phyloP scores from a whole-genome alignment of 1,140 invertebrate genomes.

The Aleiodes sp. region DNA sequence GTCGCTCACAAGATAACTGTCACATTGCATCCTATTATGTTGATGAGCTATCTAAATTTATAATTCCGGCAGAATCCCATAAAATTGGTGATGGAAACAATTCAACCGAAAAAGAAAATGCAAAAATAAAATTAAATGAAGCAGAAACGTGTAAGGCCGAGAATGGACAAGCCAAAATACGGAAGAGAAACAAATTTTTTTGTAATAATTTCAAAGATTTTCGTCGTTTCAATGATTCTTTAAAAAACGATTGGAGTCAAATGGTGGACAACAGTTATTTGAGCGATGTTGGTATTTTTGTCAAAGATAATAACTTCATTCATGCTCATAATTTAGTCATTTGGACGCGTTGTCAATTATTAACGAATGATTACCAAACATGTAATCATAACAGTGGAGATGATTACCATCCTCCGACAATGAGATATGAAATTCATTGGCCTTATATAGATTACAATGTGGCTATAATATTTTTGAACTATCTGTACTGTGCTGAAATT shows the following conservation, averaged over 20 bases:
- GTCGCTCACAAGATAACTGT: neutral
- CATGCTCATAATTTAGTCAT: constrained; percentile 12
- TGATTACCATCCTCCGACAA: neutral
- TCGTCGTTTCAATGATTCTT: neutral
- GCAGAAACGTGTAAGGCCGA: too few relatives aligned
- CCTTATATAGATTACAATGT: neutral
- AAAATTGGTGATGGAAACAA: neutral
- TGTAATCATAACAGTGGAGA: neutral
- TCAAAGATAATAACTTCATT: constrained; percentile 20
- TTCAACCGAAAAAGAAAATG: neutral
- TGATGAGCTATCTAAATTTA: neutral
- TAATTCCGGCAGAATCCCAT: neutral
- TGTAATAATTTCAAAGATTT: neutral
- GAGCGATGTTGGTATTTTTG: constrained; percentile 17
- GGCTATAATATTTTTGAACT: constrained; percentile 22
- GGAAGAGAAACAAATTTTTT: neutral
- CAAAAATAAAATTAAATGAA: neutral
- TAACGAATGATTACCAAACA: neutral
- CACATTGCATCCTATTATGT: neutral
- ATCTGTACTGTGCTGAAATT: constrained; percentile 18
- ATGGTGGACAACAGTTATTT: constrained; percentile 11
- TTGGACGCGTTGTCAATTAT: neutral
- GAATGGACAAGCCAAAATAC: too few relatives aligned
- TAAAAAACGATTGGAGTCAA: constrained; percentile 19
- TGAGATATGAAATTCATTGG: constrained; percentile 15